These are phyloP conservation scores for Dallia pectoralis DNA, from an alignment of 2,797 vertebrate species.

Conservation along the genomic window DNA sequence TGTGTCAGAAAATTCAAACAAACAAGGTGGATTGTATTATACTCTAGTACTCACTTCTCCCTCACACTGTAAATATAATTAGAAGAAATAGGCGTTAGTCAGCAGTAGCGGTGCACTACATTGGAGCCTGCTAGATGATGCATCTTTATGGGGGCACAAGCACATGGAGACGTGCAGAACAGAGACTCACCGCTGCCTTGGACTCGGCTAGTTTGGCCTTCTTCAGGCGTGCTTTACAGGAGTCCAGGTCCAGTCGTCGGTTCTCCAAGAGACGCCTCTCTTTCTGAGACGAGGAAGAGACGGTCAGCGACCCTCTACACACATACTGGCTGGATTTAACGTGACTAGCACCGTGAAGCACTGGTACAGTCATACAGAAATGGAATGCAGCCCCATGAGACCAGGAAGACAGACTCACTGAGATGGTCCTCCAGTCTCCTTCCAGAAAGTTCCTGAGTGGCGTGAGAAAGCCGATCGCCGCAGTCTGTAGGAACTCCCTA, in stretches of 20 bases:
- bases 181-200: conserved; percentile 82
- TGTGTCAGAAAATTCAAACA: conserved; percentile 26
- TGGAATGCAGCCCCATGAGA: conserved; percentile 46
- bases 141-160: too few relatives aligned
- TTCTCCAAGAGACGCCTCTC: conserved; percentile 90
- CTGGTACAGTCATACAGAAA: neutral
- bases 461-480: conserved; percentile 87
- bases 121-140: neutral
- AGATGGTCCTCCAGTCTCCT: conserved; percentile 92
- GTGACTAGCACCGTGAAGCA: neutral
- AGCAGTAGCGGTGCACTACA: conserved; percentile 2
- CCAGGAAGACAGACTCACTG: conserved; percentile 73
- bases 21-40: conserved; percentile 35
- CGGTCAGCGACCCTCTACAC: neutral
- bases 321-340: neutral
- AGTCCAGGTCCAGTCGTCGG: conserved; percentile 88
- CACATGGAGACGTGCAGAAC: too few relatives aligned
- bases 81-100: conserved; percentile 63
- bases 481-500: conserved; percentile 85
- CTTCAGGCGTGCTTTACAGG: conserved; percentile 88
- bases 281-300: conserved; percentile 71
- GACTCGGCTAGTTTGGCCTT: conserved; percentile 89
- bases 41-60: conserved; percentile 93
- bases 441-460: conserved; percentile 94
- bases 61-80: conserved; percentile 90